phyloP scores from a whole-genome alignment of 2,113 vertebrate species.

The Synodontis membranacea region DNA sequence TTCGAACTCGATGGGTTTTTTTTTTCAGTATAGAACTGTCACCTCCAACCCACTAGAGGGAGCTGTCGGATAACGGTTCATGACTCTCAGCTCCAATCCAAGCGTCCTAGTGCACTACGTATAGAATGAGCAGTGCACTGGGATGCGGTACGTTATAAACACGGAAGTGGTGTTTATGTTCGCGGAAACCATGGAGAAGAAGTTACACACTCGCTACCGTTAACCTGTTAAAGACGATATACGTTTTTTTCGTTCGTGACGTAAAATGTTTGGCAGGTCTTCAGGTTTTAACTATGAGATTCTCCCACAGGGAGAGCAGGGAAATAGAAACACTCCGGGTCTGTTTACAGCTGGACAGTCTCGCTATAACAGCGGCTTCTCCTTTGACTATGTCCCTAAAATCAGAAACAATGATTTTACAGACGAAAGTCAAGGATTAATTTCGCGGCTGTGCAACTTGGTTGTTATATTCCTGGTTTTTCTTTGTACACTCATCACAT shows the following conservation, averaged over 20 bases:
- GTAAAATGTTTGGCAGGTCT: slow-evolving; percentile 70
- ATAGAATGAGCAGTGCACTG: background rate
- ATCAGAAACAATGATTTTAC: slow-evolving; percentile 66
- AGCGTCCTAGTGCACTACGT: background rate
- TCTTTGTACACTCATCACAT: slow-evolving; percentile 77
- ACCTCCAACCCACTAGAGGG: slow-evolving; percentile 13
- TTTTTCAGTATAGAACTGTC: background rate
- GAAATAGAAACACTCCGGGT: slow-evolving; percentile 69
- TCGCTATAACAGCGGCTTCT: slow-evolving; percentile 63
- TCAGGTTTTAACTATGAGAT: slow-evolving; percentile 70
- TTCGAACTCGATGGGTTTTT: too few relatives aligned
- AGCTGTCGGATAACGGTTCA: background rate
- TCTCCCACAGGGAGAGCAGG: slow-evolving; percentile 74
- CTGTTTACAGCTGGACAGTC: slow-evolving; percentile 65
- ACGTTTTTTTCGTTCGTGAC: background rate
- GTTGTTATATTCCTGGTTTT: slow-evolving; percentile 79
- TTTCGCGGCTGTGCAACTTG: slow-evolving; percentile 83
- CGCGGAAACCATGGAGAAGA: background rate
- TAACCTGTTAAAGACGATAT: too few relatives aligned
- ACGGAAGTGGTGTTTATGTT: slow-evolving; percentile 48
- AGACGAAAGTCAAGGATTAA: slow-evolving; percentile 79
- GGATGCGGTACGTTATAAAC: slow-evolving; percentile 42
- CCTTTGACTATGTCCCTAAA: slow-evolving; percentile 74
- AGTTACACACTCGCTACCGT: background rate
- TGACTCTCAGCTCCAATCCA: too few relatives aligned